These are phyloP conservation scores for Calameuta pallipes DNA, from an alignment of 2,888 invertebrate species.

Conservation along the genomic window DNA sequence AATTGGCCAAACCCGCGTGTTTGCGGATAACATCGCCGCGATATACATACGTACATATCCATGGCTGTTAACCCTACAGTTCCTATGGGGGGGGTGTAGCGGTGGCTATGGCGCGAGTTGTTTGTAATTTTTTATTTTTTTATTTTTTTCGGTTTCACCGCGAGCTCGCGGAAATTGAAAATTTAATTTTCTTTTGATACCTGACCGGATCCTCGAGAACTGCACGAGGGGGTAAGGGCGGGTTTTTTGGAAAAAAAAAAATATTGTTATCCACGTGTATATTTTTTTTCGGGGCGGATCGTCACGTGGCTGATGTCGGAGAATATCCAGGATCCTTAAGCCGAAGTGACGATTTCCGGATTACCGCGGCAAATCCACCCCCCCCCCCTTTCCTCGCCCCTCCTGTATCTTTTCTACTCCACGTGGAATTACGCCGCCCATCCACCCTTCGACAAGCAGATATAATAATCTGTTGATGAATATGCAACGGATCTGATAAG, in stretches of 20 bases:
- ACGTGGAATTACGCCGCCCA: slow-evolving; percentile 20
- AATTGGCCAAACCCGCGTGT: slow-evolving; percentile 64
- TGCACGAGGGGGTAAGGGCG: too few species aligned
- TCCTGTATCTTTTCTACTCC: slow-evolving; percentile 6
- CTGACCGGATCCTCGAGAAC: too few species aligned
- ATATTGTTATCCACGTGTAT: too few species aligned
- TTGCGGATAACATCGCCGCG: slow-evolving; percentile 62
- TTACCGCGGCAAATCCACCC: background rate
- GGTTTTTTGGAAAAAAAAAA: too few species aligned
- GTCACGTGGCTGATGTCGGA: too few species aligned
- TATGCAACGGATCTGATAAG: slow-evolving; percentile 51
- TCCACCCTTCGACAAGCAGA: slow-evolving; percentile 30
- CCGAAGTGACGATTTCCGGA: background rate
- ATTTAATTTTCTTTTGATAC: background rate
- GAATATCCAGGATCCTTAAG: too few species aligned
- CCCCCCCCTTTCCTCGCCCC: too few species aligned
- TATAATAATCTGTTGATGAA: slow-evolving; percentile 60
- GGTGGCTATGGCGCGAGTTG: too few species aligned
- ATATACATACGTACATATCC: slow-evolving; percentile 43
- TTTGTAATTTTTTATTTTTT: too few species aligned
- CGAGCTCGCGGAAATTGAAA: slow-evolving; percentile 6
- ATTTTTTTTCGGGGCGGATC: too few species aligned
- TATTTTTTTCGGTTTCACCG: background rate
- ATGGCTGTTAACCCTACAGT: slow-evolving; percentile 14
- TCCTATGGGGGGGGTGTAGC: too few species aligned